A percentile compares a stretch with the other conserved stretches of the same genome.
These are phyloP conservation scores for Lepisosteus oculatus DNA, from an alignment of 2,113 vertebrate genomes.

Conservation along the genomic window DNA sequence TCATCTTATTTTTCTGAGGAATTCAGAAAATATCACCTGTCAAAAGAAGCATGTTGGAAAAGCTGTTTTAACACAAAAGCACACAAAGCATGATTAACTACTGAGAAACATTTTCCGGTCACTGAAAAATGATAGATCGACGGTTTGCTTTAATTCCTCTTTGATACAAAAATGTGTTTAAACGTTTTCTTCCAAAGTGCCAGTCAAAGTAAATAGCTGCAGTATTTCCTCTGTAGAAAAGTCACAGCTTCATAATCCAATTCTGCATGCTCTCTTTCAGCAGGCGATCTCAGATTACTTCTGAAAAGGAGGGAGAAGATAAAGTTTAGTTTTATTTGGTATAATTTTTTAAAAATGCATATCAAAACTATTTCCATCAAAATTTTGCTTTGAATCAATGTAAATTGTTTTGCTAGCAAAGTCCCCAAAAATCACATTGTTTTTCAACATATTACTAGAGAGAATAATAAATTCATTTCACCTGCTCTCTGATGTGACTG, in stretches of 20 bases:
- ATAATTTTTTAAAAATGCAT: neutral
- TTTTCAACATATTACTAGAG: no score
- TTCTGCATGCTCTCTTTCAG: constrained; percentile 51
- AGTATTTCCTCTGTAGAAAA: constrained; percentile 53
- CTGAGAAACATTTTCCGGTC: constrained; percentile 49
- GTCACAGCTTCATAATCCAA: constrained; percentile 55
- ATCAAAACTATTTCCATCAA: neutral
- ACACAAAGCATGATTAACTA: constrained; percentile 59
- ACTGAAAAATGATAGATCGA: constrained; percentile 14
- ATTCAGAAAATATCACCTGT: constrained; percentile 53
- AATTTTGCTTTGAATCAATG: no score
- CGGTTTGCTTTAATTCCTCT: constrained; percentile 2
- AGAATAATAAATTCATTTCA: constrained; percentile 43
- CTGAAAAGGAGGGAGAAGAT: constrained; percentile 43
- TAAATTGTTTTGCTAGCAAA: no score
- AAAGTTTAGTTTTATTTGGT: neutral
- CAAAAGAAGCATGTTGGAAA: constrained; percentile 57
- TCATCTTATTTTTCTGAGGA: constrained; percentile 47
- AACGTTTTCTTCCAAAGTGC: constrained; percentile 13
- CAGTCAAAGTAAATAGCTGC: constrained; percentile 18
- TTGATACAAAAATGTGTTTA: neutral
- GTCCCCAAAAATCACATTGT: no score
- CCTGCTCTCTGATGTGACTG: constrained; percentile 82
- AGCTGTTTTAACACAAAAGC: constrained; percentile 55
- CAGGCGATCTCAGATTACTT: constrained; percentile 75